Percentiles rank a stretch among this genome's conserved stretches.
Evolutionary conservation across 2,888 invertebrate species (phyloP).

Genomic region (Phengaris arion): DNA sequence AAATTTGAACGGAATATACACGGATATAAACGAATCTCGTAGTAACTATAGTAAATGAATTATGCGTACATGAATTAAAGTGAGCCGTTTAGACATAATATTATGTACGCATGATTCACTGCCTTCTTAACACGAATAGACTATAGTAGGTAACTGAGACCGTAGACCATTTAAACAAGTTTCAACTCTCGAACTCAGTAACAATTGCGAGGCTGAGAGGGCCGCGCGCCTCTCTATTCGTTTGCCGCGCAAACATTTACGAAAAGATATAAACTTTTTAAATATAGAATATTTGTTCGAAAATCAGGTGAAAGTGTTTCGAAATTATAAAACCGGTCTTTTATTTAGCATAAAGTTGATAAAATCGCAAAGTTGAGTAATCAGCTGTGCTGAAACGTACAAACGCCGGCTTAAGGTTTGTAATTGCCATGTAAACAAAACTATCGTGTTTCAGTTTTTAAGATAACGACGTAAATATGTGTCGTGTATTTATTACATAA

Average conservation of each 20-base stretch:
- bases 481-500: background rate
- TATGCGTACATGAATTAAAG: too few relatives aligned
- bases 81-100: too few relatives aligned
- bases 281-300: constrained; percentile 37
- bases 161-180: constrained; percentile 33
- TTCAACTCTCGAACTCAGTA: constrained; percentile 52
- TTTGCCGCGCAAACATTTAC: constrained; percentile 66
- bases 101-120: too few relatives aligned
- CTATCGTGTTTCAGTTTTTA: constrained; percentile 29
- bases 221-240: constrained; percentile 61
- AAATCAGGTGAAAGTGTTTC: constrained; percentile 48
- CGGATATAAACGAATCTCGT: too few relatives aligned
- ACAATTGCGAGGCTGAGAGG: constrained; percentile 58
- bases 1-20: too few relatives aligned
- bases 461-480: constrained; percentile 7
- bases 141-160: constrained; percentile 44
- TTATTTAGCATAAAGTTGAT: constrained; percentile 12
- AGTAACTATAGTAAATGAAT: too few relatives aligned
- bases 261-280: constrained; percentile 60
- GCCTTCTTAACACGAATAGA: too few relatives aligned
- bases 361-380: constrained; percentile 44
- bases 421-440: constrained; percentile 44
- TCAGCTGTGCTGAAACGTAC: constrained; percentile 42
- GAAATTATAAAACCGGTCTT: constrained; percentile 39
- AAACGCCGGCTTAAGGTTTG: constrained; percentile 64